A percentile compares a stretch with the other conserved stretches of the same genome.
phyloP scores from a whole-genome alignment of 2,113 vertebrate genomes.

The Amblyopsis rosae region DNA sequence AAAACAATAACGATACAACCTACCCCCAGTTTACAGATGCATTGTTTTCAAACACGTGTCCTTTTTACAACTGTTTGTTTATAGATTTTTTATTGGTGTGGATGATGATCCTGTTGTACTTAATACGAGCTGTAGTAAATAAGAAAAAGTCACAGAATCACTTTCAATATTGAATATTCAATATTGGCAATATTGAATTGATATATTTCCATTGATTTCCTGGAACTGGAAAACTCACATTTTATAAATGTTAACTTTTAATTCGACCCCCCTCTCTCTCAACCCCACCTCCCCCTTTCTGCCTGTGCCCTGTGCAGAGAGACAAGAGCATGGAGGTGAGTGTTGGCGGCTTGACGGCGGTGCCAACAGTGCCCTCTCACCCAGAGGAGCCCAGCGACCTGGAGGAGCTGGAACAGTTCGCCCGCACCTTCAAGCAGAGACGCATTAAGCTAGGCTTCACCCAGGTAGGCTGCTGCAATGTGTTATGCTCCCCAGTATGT shows the following conservation, averaged over 20 bases:
- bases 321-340: slow-evolving; percentile 75
- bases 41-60: background rate
- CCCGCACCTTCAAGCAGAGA: slow-evolving; percentile 92
- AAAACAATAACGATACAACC: background rate
- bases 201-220: too few relatives aligned
- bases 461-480: slow-evolving; percentile 72
- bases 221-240: too few relatives aligned
- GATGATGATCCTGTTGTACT: too few relatives aligned
- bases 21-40: background rate
- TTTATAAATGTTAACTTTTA: too few relatives aligned
- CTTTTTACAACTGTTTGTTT: background rate
- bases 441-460: slow-evolving; percentile 94
- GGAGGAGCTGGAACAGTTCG: slow-evolving; percentile 92
- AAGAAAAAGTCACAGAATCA: too few relatives aligned
- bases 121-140: too few relatives aligned
- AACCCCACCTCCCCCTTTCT: slow-evolving; percentile 28
- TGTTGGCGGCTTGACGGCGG: slow-evolving; percentile 56
- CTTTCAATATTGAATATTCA: too few relatives aligned
- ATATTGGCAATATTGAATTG: too few relatives aligned
- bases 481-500: background rate
- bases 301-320: slow-evolving; percentile 61
- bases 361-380: slow-evolving; percentile 73
- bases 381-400: slow-evolving; percentile 91
- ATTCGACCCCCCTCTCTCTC: slow-evolving; percentile 1
- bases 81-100: too few relatives aligned